Conservation (phyloP, 1,140 invertebrate species). For the Drosophila bifasciata region DNA sequence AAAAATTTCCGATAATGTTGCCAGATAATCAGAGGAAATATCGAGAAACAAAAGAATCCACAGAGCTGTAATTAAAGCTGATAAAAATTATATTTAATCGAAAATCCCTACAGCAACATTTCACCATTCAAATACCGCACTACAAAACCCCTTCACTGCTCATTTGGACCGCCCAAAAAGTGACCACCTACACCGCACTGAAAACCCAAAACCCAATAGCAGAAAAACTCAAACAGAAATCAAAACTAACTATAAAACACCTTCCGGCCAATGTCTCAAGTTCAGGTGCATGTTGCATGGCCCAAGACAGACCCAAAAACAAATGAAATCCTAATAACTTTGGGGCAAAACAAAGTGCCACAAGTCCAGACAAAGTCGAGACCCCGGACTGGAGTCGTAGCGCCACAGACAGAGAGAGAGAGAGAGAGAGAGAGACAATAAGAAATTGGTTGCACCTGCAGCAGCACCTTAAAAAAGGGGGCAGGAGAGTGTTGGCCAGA, state of each 20-base stretch:
- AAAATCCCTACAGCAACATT: too few species aligned
- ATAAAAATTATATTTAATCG: too few species aligned
- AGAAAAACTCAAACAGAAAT: neutral
- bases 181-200: neutral
- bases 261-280: constrained; percentile 22
- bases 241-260: constrained; percentile 1
- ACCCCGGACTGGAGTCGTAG: neutral
- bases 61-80: too few species aligned
- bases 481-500: neutral
- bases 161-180: constrained; percentile 10
- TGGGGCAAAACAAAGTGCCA: constrained; percentile 16
- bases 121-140: too few species aligned
- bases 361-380: constrained; percentile 7
- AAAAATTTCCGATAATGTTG: too few species aligned
- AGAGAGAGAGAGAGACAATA: constrained; percentile 6
- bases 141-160: too few species aligned
- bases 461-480: neutral
- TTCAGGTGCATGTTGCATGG: constrained; percentile 40
- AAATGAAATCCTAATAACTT: constrained; percentile 34
- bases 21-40: too few species aligned
- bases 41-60: too few species aligned
- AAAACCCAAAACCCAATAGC: constrained; percentile 1
- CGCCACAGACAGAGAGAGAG: constrained; percentile 6
- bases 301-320: constrained; percentile 6
- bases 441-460: constrained; percentile 57